These are phyloP conservation scores for Hemibagrus wyckioides DNA, from an alignment of 2,113 vertebrate species.

Conservation along the genomic window DNA sequence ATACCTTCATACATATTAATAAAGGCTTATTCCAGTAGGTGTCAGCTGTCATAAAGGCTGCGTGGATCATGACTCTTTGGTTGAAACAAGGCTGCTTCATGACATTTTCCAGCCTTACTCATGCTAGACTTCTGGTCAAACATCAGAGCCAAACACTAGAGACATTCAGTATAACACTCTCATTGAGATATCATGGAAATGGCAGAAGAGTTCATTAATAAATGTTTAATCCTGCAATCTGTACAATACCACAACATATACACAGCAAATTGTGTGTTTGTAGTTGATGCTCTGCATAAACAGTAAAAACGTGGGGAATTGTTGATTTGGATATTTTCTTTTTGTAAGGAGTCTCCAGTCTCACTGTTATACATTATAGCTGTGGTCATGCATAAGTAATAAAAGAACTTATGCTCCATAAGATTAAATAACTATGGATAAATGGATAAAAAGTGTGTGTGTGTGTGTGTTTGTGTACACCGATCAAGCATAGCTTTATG, in stretches of 20 bases:
- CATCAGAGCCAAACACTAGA: neutral
- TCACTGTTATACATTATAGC: neutral
- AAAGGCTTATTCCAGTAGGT: neutral
- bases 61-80: neutral
- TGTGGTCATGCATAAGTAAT: neutral
- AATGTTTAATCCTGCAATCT: neutral
- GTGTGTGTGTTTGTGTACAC: too few species aligned
- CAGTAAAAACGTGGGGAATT: neutral
- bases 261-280: neutral
- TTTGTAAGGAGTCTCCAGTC: neutral
- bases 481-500: too few species aligned
- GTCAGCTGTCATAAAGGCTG: slow-evolving; percentile 8
- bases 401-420: neutral
- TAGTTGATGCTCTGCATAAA: neutral
- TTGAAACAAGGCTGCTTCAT: too few species aligned
- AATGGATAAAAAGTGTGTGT: too few species aligned
- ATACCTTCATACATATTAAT: neutral
- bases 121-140: neutral
- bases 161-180: neutral
- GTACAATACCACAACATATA: neutral
- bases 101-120: neutral
- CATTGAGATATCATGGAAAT: neutral
- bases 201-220: neutral
- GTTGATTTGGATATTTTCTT: neutral
- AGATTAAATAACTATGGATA: too few species aligned